Evolutionary conservation across 2,797 vertebrate species (phyloP).

Genomic region (Nyctalus aviator): DNA sequence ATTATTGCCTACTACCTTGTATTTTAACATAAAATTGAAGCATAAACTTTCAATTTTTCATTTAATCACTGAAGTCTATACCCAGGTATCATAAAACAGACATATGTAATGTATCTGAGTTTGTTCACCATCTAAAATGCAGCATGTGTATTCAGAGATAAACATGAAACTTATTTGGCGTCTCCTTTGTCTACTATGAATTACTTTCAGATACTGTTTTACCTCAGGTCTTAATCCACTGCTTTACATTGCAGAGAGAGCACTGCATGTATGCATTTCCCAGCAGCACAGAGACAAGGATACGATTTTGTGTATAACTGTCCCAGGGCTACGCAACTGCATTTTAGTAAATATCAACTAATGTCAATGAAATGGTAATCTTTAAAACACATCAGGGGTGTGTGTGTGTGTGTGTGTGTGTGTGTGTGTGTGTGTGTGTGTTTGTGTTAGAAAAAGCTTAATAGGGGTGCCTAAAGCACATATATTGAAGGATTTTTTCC

Average conservation of each 20-base stretch:
- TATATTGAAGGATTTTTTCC: slow-evolving; percentile 70
- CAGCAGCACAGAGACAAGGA: slow-evolving; percentile 29
- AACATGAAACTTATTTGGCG: slow-evolving; percentile 65
- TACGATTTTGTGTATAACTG: slow-evolving; percentile 66
- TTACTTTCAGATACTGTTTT: slow-evolving; percentile 70
- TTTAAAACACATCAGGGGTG: slow-evolving; percentile 35
- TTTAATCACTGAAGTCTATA: background rate
- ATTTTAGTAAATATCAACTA: slow-evolving; percentile 69
- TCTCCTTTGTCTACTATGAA: slow-evolving; percentile 62
- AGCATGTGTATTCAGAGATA: slow-evolving; percentile 50
- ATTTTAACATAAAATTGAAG: slow-evolving; percentile 39
- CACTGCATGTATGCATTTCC: background rate
- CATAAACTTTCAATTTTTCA: background rate
- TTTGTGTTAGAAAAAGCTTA: background rate
- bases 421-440: background rate
- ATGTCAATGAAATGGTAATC: slow-evolving; percentile 52
- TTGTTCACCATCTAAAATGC: slow-evolving; percentile 16
- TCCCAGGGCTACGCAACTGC: slow-evolving; percentile 51
- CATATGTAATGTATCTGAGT: background rate
- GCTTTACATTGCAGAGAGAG: slow-evolving; percentile 16
- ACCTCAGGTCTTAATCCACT: slow-evolving; percentile 66
- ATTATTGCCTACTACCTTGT: background rate
- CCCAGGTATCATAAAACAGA: slow-evolving; percentile 25
- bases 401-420: background rate
- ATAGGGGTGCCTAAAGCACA: slow-evolving; percentile 52